Evolutionary conservation across 2,888 invertebrate species (phyloP).

Genomic region (Sinohyriopsis cumingii): DNA sequence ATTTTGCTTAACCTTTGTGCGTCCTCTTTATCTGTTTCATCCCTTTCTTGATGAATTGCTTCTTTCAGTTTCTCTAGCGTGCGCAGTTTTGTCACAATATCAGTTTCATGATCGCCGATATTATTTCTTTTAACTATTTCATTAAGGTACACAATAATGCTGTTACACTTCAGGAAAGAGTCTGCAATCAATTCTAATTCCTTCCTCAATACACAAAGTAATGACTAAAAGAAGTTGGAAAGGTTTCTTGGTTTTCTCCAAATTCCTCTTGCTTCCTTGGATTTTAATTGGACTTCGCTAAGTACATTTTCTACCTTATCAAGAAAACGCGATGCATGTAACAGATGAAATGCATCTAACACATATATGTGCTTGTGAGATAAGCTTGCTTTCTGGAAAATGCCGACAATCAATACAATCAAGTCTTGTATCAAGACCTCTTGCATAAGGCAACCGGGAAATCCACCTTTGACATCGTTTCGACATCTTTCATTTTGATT

Average conservation of each 20-base stretch:
- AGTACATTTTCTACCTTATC: too few species aligned
- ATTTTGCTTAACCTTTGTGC: too few species aligned
- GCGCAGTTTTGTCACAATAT: not conserved
- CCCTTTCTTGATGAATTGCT: constrained; percentile 4
- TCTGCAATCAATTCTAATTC: constrained; percentile 14
- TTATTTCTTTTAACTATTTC: constrained; percentile 5
- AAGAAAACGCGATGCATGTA: too few species aligned
- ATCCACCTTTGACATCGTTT: constrained; percentile 27
- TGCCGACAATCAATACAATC: too few species aligned
- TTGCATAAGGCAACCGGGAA: constrained; percentile 18
- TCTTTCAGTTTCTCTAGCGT: constrained; percentile 1
- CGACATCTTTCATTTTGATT: constrained; percentile 1
- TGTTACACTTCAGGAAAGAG: constrained; percentile 13
- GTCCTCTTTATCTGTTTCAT: too few species aligned
- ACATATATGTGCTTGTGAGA: too few species aligned
- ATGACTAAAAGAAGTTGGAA: not conserved
- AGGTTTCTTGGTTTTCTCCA: not conserved
- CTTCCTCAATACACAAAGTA: constrained; percentile 9
- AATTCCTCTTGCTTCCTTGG: too few species aligned
- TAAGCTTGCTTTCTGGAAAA: too few species aligned
- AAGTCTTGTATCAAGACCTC: too few species aligned
- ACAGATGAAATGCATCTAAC: too few species aligned
- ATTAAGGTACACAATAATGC: constrained; percentile 5
- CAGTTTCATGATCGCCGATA: not conserved
- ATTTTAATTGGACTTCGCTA: too few species aligned